Base-by-base conservation (phyloP, 2,797 vertebrate genomes). In the Phyllotis vaccarum region DNA sequence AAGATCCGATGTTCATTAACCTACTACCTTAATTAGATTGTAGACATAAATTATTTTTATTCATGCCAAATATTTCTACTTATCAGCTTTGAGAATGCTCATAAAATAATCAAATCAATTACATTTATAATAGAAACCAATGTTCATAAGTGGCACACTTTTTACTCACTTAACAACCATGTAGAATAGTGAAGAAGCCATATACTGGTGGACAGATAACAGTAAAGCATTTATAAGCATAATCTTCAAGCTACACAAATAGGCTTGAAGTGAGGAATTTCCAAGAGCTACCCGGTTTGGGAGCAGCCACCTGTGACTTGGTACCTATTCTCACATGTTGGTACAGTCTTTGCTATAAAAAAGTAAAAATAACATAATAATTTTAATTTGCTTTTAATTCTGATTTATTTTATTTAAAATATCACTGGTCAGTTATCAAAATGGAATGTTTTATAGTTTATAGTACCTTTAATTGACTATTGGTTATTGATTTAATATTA, bases 341-440 rank as follows among this genome's bases (percentile, higher is more conserved):
- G 1, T 76, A 95, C 21, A 85, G 21, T 2, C 2, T 40, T 16
- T 86, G 87, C 70, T 31, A 60, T 46, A 80, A 72, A 60, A 66
- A 12, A 64, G 7, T 90, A 60, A 90, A 91, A 79, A 75, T 80
- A 85, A 3, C 14, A 56, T 43, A 64, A 24, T 17, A 62, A 56
- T n/a, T 82, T 95, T 17, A 62, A 56, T n/a, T 82, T 95, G 43
- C 34, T 86, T 82, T 90, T 86, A 92, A 62, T 78, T 88, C 49
- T 34, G 2, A 17, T 62, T 60, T 80, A 88, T 95, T 68, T 93
- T 56, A 72, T 52, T 60, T 49, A 43, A 70, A 27, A 86, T 87
- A 1, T 11, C 89, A 68, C 86, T 90, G 56, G 62, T 43, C 5
- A 7, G 6, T 76, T 89, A 43, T 89, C 60, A 72, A 70, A 89